phyloP scores from a whole-genome alignment of 1,140 invertebrate genomes.

The Aphaenogaster floridana region DNA sequence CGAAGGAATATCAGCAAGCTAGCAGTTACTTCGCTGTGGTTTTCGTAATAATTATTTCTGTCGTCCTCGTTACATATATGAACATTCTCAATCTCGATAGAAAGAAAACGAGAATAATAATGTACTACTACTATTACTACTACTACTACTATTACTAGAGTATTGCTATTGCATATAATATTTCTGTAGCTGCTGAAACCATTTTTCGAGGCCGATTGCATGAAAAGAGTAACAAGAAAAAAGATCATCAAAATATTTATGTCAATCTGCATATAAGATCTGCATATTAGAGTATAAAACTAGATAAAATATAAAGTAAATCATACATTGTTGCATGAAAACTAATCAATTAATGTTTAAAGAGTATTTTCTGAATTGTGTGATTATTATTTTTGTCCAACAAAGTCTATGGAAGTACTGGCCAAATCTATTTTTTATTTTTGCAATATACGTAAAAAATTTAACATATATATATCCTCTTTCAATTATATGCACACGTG shows the following conservation, averaged over 20 bases:
- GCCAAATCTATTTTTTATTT: not conserved
- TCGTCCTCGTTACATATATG: constrained; percentile 27
- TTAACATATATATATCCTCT: not conserved
- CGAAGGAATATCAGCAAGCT: constrained; percentile 68
- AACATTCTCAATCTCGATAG: constrained; percentile 15
- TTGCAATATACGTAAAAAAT: constrained; percentile 3
- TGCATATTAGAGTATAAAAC: not conserved
- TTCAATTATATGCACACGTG: not conserved
- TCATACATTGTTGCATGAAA: not conserved
- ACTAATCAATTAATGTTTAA: not conserved
- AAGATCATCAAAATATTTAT: not conserved
- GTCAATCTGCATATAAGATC: not conserved
- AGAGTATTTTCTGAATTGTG: not conserved
- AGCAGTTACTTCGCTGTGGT: constrained; percentile 71
- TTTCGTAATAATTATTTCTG: constrained; percentile 72
- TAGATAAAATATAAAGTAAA: not conserved
- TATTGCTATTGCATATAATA: constrained; percentile 26
- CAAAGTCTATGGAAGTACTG: not conserved
- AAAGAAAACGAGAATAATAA: constrained; percentile 34
- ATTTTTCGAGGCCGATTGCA: constrained; percentile 54
- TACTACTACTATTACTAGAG: not conserved
- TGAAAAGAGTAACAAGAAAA: constrained; percentile 15
- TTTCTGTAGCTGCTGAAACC: constrained; percentile 40
- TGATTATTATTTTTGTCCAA: not conserved
- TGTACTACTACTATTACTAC: not conserved